Base-by-base conservation (phyloP, 2,888 invertebrate species). In the Megastigmus dorsalis region DNA sequence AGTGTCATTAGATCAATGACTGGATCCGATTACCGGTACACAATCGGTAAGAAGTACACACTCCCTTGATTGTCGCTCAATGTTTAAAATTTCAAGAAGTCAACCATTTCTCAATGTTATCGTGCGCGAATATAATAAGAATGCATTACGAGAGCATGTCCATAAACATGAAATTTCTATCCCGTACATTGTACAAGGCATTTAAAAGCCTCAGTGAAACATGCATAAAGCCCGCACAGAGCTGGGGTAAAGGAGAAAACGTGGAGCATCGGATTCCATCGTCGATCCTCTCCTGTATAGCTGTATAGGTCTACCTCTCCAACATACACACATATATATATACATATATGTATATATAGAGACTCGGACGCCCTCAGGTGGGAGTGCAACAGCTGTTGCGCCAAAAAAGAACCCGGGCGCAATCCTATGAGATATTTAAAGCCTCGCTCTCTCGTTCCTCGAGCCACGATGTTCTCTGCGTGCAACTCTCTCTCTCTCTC, bases 341-440 rank as follows among this genome's bases (percentile, higher is more conserved):
- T n/a, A n/a, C n/a, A n/a, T n/a, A n/a, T n/a, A n/a, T n/a, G n/a
- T n/a, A n/a, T n/a, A n/a, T n/a, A n/a, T 3, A 23, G n/a, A 30
- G 9, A 7, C 26, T 28, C 60, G 50, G 45, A n/a, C 23, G 28
- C 54, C 65, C 65, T 59, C 73, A 45, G 75, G 78, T 68, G 79
- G 79, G 80, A 78, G 79, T 77, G 77, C 78, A 79, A 79, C 80
- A 80, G 80, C 80, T 80, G 80, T 80, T 79, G 67, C 68, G 23
- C 76, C 78, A 50, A 75, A 80, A 73, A 74, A 69, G 75, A 76
- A 75, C 18, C 3, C 60, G 77, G 75, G n/a, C n/a, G n/a, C n/a
- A n/a, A n/a, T n/a, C n/a, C n/a, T n/a, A n/a, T n/a, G n/a, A n/a
- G 75, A 79, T 78, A 79, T 79, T 79, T 79, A 79, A 78, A 79